Base-by-base conservation (phyloP, 2,888 invertebrate genomes). In the Osedax fenrisi region DNA sequence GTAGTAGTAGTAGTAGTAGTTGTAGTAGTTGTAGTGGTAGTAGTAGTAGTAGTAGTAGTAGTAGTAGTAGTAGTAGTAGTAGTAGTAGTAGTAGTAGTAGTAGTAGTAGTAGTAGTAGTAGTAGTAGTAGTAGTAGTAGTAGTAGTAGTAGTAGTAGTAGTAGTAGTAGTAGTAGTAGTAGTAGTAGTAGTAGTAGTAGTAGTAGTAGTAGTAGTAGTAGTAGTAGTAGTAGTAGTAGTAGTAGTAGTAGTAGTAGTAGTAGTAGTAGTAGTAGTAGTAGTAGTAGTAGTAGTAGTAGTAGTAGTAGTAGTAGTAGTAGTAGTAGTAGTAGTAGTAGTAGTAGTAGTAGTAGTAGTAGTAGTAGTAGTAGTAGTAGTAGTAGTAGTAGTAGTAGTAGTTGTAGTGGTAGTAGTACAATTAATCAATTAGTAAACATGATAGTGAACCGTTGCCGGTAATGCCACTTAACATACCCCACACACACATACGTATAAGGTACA, bases 31-130 rank as follows among this genome's bases (percentile, higher is more conserved):
- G 56, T 56, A 56, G 56, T 56, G 13, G 56, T 56, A 17, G 0
- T 56, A 17, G 56, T 0, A 17, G 56, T 56, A 17, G 56, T 56
- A 56, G 0, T 56, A 56, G 56, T 56, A n/a, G 56, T 56, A 56
- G 56, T 56, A n/a, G 56, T 56, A 56, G 56, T 56, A 56, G 56
- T 56, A 56, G 56, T 56, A 56, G 56, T 56, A 56, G 56, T 56
- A 13, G 56, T n/a, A n/a, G n/a, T n/a, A n/a, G n/a, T n/a, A n/a
- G n/a, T n/a, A n/a, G n/a, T n/a, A n/a, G n/a, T n/a, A n/a, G n/a
- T n/a, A n/a, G n/a, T n/a, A n/a, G n/a, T n/a, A n/a, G n/a, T n/a
- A n/a, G n/a, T n/a, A n/a, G n/a, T n/a, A n/a, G n/a, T n/a, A n/a
- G n/a, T n/a, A n/a, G n/a, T n/a, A n/a, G n/a, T n/a, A n/a, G n/a